Conservation (phyloP, 2,797 vertebrate species). For the Rhinatrema bivittatum region DNA sequence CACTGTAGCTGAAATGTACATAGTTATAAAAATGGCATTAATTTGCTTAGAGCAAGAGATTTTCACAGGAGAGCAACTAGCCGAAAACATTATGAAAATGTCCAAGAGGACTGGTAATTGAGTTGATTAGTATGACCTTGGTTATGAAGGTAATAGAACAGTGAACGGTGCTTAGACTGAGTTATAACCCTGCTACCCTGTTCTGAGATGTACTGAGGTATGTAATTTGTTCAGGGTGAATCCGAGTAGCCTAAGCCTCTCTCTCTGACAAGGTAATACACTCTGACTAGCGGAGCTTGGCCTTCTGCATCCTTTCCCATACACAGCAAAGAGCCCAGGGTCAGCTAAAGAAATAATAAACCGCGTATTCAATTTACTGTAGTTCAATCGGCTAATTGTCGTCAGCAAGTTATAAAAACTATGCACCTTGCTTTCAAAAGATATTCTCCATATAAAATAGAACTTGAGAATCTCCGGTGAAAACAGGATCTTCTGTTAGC, state of each 20-base stretch:
- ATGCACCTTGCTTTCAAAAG: too few species aligned
- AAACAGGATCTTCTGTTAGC: too few species aligned
- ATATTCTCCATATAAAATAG: too few species aligned
- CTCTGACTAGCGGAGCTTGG: constrained; percentile 61
- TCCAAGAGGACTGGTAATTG: constrained; percentile 90
- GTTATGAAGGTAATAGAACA: constrained; percentile 81
- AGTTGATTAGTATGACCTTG: constrained; percentile 98
- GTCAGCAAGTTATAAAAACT: too few species aligned
- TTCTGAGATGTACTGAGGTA: constrained; percentile 45
- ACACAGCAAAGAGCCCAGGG: constrained; percentile 44
- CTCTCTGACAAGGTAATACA: constrained; percentile 64
- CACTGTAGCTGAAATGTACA: constrained; percentile 83
- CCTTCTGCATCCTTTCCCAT: constrained; percentile 44
- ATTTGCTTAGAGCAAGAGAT: constrained; percentile 96
- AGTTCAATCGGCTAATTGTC: constrained; percentile 3
- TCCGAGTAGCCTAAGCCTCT: constrained; percentile 49
- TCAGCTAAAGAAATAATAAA: constrained; percentile 34
- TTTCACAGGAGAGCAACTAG: constrained; percentile 98
- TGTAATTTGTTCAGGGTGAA: constrained; percentile 71
- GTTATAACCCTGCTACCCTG: constrained; percentile 71
- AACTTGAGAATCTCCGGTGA: too few species aligned
- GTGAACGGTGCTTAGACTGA: constrained; percentile 74
- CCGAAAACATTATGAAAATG: constrained; percentile 98
- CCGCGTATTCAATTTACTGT: not conserved
- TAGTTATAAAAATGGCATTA: constrained; percentile 91